Percentiles rank a stretch among this genome's conserved stretches.
These are phyloP conservation scores for Corythornis vintsioides DNA, from an alignment of 2,113 vertebrate genomes.

Conservation along the genomic window DNA sequence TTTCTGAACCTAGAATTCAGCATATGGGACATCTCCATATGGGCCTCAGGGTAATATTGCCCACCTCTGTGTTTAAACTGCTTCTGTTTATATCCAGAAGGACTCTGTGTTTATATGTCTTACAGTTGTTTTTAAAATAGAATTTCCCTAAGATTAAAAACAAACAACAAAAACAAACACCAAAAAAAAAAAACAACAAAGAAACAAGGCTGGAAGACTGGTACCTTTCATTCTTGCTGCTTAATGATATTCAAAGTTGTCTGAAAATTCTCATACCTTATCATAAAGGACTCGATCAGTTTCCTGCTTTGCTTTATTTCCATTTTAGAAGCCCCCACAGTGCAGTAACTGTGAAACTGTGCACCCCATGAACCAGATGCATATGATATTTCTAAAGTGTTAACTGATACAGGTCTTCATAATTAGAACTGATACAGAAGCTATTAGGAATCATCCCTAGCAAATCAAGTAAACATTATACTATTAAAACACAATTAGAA, in stretches of 20 bases:
- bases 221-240: not conserved
- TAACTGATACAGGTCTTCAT: not conserved
- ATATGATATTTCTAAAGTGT: fast-evolving
- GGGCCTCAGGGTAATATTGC: not conserved
- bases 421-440: not conserved
- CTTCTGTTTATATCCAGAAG: not conserved
- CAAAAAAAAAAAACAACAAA: too few relatives aligned
- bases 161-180: too few relatives aligned
- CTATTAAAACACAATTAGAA: not conserved
- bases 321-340: not conserved
- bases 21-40: not conserved
- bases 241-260: not conserved
- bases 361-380: not conserved
- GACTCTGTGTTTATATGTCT: not conserved
- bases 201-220: too few relatives aligned
- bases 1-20: not conserved
- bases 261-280: not conserved
- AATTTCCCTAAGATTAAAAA: not conserved
- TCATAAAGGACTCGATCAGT: not conserved
- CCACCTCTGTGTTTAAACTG: not conserved
- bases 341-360: not conserved
- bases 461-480: not conserved
- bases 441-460: not conserved
- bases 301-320: not conserved
- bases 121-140: not conserved